phyloP scores from a whole-genome alignment of 2,888 invertebrate species.

The Hololepta plana region DNA sequence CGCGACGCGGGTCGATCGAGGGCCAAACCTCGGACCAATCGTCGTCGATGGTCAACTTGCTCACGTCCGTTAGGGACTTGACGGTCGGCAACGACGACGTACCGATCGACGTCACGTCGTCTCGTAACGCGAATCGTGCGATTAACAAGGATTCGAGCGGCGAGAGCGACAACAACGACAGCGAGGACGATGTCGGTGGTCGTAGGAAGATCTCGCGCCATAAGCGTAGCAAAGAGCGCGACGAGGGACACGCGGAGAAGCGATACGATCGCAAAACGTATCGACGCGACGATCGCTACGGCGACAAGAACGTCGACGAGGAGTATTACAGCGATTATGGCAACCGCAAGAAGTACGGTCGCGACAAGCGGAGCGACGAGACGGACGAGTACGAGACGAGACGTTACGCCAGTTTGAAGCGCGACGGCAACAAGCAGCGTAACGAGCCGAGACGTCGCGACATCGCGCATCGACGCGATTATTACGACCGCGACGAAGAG shows the following conservation, averaged over 20 bases:
- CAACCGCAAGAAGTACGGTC: conserved; percentile 23
- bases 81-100: conserved; percentile 20
- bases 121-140: conserved; percentile 20
- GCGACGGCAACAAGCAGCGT: conserved; percentile 24
- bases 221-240: conserved; percentile 19
- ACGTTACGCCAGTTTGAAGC: no score
- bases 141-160: conserved; percentile 17
- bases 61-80: conserved; percentile 21
- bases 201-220: conserved; percentile 36
- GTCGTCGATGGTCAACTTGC: conserved; percentile 15
- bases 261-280: conserved; percentile 20
- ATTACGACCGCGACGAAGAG: conserved; percentile 22
- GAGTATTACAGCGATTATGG: conserved; percentile 20
- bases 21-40: conserved; percentile 17
- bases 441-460: conserved; percentile 9
- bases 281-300: conserved; percentile 18
- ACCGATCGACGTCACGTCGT: no score
- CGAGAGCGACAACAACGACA: conserved; percentile 10
- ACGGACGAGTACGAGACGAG: conserved; percentile 23
- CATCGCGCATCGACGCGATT: conserved; percentile 13
- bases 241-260: conserved; percentile 23
- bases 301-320: conserved; percentile 15
- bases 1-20: conserved; percentile 18
- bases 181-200: conserved; percentile 35
- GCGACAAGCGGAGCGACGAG: conserved; percentile 17